Percentiles rank a stretch among this genome's conserved stretches.
phyloP scores from a whole-genome alignment of 2,888 invertebrate genomes.

The Syritta pipiens region DNA sequence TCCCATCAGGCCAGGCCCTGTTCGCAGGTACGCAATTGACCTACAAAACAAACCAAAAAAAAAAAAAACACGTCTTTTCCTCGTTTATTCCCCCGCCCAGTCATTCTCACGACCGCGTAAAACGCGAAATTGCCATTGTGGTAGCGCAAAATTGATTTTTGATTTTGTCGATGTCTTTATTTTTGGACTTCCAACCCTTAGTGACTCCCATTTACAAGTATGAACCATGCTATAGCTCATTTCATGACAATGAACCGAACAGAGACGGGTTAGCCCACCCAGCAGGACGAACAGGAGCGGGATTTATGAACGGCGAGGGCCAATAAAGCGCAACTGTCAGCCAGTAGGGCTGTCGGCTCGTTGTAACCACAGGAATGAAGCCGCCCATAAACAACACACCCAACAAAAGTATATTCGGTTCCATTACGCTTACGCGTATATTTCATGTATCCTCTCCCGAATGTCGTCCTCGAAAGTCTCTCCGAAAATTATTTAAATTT shows the following conservation, averaged over 20 bases:
- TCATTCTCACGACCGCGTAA: constrained; percentile 40
- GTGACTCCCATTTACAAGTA: constrained; percentile 14
- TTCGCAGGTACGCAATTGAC: no score
- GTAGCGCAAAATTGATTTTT: constrained; percentile 64
- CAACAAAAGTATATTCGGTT: constrained; percentile 8
- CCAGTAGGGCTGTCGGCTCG: constrained; percentile 22
- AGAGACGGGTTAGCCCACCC: constrained; percentile 43
- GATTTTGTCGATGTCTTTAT: constrained; percentile 62
- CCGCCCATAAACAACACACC: constrained; percentile 54
- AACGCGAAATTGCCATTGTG: constrained; percentile 62
- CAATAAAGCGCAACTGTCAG: constrained; percentile 67
- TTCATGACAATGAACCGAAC: constrained; percentile 44
- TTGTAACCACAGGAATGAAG: constrained; percentile 26
- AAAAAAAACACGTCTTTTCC: no score
- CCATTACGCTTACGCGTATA: not conserved
- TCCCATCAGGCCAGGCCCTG: no score
- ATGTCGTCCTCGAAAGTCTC: constrained; percentile 31
- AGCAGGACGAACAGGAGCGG: constrained; percentile 35
- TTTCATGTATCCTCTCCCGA: constrained; percentile 34
- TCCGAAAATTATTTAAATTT: constrained; percentile 64
- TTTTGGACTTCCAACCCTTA: constrained; percentile 26
- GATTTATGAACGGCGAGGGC: constrained; percentile 59
- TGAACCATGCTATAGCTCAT: not conserved
- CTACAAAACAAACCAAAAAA: no score
- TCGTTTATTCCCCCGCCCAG: no score